Evolutionary conservation across 2,113 vertebrate species (phyloP).

Genomic region (Cyprinodon variegatus): DNA sequence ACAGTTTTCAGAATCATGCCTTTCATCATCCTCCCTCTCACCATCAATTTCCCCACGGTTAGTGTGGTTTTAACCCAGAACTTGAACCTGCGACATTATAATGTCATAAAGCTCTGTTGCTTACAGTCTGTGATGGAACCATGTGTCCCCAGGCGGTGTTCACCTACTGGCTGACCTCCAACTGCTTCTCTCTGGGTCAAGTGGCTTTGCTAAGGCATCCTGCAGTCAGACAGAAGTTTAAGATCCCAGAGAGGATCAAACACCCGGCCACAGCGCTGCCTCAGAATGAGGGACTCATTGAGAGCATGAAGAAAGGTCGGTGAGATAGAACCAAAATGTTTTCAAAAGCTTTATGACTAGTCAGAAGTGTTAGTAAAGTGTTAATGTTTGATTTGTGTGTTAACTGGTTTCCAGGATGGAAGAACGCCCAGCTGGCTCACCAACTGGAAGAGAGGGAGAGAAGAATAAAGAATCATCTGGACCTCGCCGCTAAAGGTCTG

Average conservation of each 20-base stretch:
- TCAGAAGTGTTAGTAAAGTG: not conserved
- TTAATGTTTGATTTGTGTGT: not conserved
- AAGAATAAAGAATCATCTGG: slow-evolving; percentile 84
- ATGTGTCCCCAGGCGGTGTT: slow-evolving; percentile 82
- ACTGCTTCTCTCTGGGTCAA: slow-evolving; percentile 86
- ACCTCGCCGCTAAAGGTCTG: slow-evolving; percentile 85
- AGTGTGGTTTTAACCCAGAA: slow-evolving; percentile 23
- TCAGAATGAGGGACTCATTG: slow-evolving; percentile 78
- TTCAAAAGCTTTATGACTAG: not conserved
- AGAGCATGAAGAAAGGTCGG: slow-evolving; percentile 82
- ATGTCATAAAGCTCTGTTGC: not conserved
- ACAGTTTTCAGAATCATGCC: slow-evolving; percentile 87
- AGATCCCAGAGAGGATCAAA: slow-evolving; percentile 80
- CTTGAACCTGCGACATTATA: not conserved
- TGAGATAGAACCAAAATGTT: not conserved
- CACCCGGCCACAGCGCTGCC: slow-evolving; percentile 72
- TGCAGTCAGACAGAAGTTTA: slow-evolving; percentile 73
- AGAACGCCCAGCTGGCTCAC: slow-evolving; percentile 82
- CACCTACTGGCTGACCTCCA: slow-evolving; percentile 91
- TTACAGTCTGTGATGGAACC: not conserved
- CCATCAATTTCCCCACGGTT: slow-evolving; percentile 89
- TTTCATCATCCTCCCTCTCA: slow-evolving; percentile 85
- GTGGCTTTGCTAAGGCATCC: slow-evolving; percentile 84
- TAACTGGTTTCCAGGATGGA: slow-evolving; percentile 81
- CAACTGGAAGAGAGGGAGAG: slow-evolving; percentile 83